Evolutionary conservation across 2,888 invertebrate genomes (phyloP).

Genomic region (Lithophane leautieri): DNA sequence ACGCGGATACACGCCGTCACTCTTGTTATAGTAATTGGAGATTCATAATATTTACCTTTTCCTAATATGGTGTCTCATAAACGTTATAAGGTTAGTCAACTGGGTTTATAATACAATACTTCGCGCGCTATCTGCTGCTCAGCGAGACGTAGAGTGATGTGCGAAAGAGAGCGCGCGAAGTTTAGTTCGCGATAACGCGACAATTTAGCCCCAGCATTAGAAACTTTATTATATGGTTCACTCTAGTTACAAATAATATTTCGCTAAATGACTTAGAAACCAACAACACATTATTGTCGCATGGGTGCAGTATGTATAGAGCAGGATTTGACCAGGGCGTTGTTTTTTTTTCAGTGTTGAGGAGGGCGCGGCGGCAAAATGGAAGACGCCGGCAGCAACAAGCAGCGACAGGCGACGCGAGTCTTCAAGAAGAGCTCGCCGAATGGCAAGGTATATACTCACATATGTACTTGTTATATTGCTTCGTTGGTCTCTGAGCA

Average conservation of each 20-base stretch:
- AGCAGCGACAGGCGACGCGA: slow-evolving; percentile 94
- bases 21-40: slow-evolving; percentile 11
- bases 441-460: slow-evolving; percentile 95
- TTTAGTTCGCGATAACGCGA: no score
- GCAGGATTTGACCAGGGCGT: background rate
- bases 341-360: slow-evolving; percentile 78
- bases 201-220: no score
- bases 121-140: no score
- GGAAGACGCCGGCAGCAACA: slow-evolving; percentile 94
- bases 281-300: background rate
- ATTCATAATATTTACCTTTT: slow-evolving; percentile 40
- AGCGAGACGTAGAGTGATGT: no score
- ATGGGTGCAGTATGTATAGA: background rate
- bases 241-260: no score
- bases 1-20: slow-evolving; percentile 7
- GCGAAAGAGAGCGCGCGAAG: no score
- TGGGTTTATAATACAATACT: no score
- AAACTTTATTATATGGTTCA: no score
- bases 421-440: slow-evolving; percentile 99
- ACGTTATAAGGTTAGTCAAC: slow-evolving; percentile 7
- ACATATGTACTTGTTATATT: background rate
- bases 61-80: slow-evolving; percentile 8
- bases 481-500: background rate
- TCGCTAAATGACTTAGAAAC: no score
- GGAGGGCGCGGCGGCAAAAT: slow-evolving; percentile 91